Conservation (phyloP, 2,888 invertebrate species). For the Drosophila heteroneura region DNA sequence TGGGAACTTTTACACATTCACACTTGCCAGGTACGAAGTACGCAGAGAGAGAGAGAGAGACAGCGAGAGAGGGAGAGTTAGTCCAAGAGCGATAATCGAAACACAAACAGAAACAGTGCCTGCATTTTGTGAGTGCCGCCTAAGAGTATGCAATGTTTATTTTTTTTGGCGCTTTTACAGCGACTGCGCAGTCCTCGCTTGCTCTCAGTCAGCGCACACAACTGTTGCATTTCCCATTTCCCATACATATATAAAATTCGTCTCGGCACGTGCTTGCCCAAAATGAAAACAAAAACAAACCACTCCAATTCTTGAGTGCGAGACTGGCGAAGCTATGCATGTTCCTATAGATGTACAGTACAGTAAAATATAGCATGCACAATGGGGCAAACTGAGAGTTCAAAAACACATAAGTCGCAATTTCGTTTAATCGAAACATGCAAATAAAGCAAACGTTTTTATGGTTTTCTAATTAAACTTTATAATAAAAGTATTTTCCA, state of each 20-base stretch:
- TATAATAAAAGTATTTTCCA: background rate
- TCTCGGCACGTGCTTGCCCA: constrained; percentile 36
- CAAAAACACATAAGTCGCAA: background rate
- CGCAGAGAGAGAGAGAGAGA: background rate
- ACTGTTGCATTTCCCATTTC: constrained; percentile 52
- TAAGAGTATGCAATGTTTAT: constrained; percentile 71
- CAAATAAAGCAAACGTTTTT: background rate
- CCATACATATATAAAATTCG: constrained; percentile 30
- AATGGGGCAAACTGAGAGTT: background rate
- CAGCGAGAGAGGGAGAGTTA: background rate
- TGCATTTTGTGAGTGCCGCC: constrained; percentile 55
- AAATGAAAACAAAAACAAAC: constrained; percentile 31
- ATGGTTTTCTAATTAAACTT: background rate
- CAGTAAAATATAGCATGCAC: constrained; percentile 5
- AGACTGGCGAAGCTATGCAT: background rate
- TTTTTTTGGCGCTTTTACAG: constrained; percentile 50
- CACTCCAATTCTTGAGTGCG: background rate
- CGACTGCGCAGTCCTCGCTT: constrained; percentile 59
- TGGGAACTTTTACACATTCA: constrained; percentile 60
- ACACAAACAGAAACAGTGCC: constrained; percentile 8
- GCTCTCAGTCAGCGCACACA: constrained; percentile 37
- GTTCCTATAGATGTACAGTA: too few relatives aligned
- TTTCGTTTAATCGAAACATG: background rate
- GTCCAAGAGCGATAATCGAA: background rate
- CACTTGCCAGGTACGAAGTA: constrained; percentile 37